These are phyloP conservation scores for Muricea muricata DNA, from an alignment of 92 coral and sea anemone genomes.

Conservation along the genomic window DNA sequence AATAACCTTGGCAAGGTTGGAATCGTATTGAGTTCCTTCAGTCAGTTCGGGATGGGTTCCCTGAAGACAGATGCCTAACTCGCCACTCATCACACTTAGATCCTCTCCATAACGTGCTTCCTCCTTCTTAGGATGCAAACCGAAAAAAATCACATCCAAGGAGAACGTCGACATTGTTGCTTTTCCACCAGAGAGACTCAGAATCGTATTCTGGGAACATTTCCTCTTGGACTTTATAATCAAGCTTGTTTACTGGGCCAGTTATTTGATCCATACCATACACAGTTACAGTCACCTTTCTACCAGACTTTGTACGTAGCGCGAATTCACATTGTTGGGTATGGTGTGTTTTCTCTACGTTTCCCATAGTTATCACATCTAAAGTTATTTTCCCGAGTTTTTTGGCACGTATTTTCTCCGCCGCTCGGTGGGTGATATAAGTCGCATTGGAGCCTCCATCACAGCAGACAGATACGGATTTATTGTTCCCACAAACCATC, in stretches of 20 bases:
- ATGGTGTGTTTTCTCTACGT: neutral
- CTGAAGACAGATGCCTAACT: too few species aligned
- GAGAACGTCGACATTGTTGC: neutral
- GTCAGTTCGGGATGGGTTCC: too few species aligned
- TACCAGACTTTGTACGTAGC: neutral
- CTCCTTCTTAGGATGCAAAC: conserved; percentile 69
- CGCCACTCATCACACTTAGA: too few species aligned
- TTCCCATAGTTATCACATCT: neutral
- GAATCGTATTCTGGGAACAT: neutral
- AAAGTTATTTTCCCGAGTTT: conserved; percentile 30
- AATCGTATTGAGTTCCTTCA: too few species aligned
- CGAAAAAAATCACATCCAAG: conserved; percentile 69
- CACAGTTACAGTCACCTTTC: neutral
- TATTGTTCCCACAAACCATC: conserved; percentile 12
- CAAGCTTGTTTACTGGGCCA: neutral
- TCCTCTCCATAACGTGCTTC: conserved; percentile 64
- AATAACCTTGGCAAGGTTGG: too few species aligned
- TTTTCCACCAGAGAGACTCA: neutral
- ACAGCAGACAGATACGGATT: conserved; percentile 27
- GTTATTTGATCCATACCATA: neutral
- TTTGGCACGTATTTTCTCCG: conserved; percentile 43
- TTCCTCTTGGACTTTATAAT: neutral
- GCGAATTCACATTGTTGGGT: neutral
- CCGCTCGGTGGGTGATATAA: conserved; percentile 51
- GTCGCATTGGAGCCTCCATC: conserved; percentile 59